These are phyloP conservation scores for Macrosoma leucophasiata DNA, from an alignment of 2,888 invertebrate species.

Conservation along the genomic window DNA sequence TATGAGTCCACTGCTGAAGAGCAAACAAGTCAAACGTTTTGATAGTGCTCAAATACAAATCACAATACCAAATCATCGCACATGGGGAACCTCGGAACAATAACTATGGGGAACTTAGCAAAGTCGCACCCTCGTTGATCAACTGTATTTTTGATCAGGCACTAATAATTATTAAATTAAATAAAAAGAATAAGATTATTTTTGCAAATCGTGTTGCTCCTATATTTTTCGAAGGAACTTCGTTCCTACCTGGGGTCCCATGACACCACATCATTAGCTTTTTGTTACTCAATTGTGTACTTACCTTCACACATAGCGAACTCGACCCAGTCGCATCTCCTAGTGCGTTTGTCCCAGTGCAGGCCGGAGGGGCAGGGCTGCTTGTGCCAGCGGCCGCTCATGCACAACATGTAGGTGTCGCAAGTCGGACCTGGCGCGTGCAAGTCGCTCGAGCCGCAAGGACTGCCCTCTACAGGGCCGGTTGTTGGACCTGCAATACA, in stretches of 20 bases:
- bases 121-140: too few species aligned
- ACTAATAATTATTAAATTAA: constrained; percentile 20
- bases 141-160: constrained; percentile 3
- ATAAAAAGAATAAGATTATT: background rate
- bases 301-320: constrained; percentile 81
- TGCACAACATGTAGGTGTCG: constrained; percentile 84
- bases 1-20: too few species aligned
- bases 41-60: too few species aligned
- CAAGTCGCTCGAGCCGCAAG: constrained; percentile 39
- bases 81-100: too few species aligned
- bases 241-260: too few species aligned
- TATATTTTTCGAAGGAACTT: too few species aligned
- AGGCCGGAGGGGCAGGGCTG: constrained; percentile 86
- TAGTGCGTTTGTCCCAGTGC: constrained; percentile 84
- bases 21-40: too few species aligned
- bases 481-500: constrained; percentile 8
- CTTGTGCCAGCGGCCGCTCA: constrained; percentile 80
- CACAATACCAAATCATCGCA: too few species aligned
- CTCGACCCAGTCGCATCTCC: constrained; percentile 87
- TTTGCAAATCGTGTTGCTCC: too few species aligned
- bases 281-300: too few species aligned
- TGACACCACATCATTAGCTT: too few species aligned
- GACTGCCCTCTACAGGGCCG: constrained; percentile 32
- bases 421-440: constrained; percentile 80
- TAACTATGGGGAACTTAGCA: too few species aligned